Percentiles rank a stretch among this genome's conserved stretches.
These are phyloP conservation scores for Melieria crassipennis DNA, from an alignment of 2,888 invertebrate species.

Conservation along the genomic window DNA sequence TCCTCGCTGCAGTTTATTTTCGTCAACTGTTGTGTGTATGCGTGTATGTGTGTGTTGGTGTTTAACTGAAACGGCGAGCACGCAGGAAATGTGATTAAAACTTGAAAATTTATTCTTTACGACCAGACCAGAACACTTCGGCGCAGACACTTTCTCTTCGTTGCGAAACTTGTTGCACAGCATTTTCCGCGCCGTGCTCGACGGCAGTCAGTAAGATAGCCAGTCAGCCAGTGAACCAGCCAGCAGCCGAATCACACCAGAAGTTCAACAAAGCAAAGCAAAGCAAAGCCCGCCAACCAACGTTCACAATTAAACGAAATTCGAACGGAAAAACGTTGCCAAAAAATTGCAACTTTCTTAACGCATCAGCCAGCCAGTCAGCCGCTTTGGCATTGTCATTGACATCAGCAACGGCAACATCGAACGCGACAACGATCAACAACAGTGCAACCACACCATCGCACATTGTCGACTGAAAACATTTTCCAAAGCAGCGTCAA, in stretches of 20 bases:
- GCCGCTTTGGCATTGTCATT: constrained; percentile 10
- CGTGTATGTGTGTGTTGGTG: neutral
- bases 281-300: no score
- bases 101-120: constrained; percentile 60
- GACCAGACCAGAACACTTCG: constrained; percentile 47
- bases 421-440: neutral
- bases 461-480: no score
- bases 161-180: constrained; percentile 57
- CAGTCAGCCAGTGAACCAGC: no score
- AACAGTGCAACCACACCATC: neutral
- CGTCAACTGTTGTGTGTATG: neutral
- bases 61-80: neutral
- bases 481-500: neutral
- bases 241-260: no score
- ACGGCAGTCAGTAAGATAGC: neutral
- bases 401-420: neutral
- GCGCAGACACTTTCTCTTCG: constrained; percentile 60
- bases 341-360: constrained; percentile 20
- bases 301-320: constrained; percentile 8
- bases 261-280: no score
- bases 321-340: constrained; percentile 18
- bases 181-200: constrained; percentile 47
- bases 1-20: neutral
- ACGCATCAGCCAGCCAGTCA: neutral
- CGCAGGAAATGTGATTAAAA: constrained; percentile 57